Conservation (phyloP, 1,140 invertebrate genomes). For the Cydia strobilella region DNA sequence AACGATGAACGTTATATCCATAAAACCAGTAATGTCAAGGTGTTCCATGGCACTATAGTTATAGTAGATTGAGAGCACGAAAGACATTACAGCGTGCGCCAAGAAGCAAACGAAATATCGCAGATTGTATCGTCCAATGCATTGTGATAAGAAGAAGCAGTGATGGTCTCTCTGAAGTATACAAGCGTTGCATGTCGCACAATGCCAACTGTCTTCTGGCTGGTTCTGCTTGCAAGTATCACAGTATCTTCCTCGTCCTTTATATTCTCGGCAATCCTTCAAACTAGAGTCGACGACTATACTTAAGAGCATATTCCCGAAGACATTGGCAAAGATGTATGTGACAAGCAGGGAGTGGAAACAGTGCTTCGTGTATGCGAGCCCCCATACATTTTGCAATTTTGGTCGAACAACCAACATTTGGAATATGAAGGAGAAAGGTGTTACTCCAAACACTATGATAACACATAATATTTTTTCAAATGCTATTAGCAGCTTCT, state of each 20-base stretch:
- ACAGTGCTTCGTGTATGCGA: constrained; percentile 35
- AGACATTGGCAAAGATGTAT: constrained; percentile 60
- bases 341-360: constrained; percentile 51
- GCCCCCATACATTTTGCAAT: constrained; percentile 43
- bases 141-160: constrained; percentile 91
- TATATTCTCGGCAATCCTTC: constrained; percentile 34
- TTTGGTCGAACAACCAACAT: constrained; percentile 55
- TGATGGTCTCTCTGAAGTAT: constrained; percentile 94
- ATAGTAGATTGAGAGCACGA: constrained; percentile 80
- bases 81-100: constrained; percentile 84
- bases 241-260: constrained; percentile 45
- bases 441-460: constrained; percentile 52
- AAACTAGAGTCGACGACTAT: constrained; percentile 52
- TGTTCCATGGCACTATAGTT: constrained; percentile 72
- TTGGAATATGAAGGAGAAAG: constrained; percentile 59
- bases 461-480: background rate
- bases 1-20: constrained; percentile 43
- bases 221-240: constrained; percentile 49
- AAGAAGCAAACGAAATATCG: constrained; percentile 90
- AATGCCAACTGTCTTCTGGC: constrained; percentile 85
- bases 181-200: constrained; percentile 88
- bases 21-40: constrained; percentile 59
- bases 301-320: constrained; percentile 62
- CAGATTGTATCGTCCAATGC: constrained; percentile 91
- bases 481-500: background rate